Evolutionary conservation across 2,888 invertebrate genomes (phyloP), one percentile per base, ranked within the genome.

Genomic region (Andrena marginata): DNA sequence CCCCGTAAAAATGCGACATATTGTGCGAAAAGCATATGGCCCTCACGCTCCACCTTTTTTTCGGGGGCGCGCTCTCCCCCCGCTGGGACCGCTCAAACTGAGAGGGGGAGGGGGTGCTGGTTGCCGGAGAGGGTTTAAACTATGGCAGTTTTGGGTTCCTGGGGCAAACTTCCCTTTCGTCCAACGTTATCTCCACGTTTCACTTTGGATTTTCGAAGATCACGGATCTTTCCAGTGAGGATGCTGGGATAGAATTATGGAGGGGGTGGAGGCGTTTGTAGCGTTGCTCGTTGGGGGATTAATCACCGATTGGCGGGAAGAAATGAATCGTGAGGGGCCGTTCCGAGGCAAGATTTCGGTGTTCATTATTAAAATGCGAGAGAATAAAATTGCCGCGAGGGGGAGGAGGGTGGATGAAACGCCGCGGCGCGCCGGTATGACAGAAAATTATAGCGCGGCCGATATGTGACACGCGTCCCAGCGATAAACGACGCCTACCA

Each of bases 11-110:
- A 87, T 85, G 78, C 88, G 87, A 90, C 92, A 92, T 88, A 90
- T 90, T 90, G 92, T 84, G 82, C 86, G 78, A 80, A 87, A 89
- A 87, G 77, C 91, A 88, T 89, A 89, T 87, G 89, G 77, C 80
- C 79, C 65, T 56, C n/a, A 4, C 54, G 74, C 78, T 82, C 74
- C 82, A 74, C 74, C 82, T 82, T 79, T 68, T 64, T 72, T 56
- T 42, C 33, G 48, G 72, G 56, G n/a, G 16, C 49, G 33, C 31
- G 13, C 64, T 60, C 60, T 26, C 56, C 29, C 60, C 62, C 10
- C 16, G 33, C 56, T 3, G 42, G 6, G 42, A 2, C 20, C 8
- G 62, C 23, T 23, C 33, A 3, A 42, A 13, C 1, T 2, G 10
- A 1, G 20, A 35, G 48, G 62, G 65, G 26, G 56, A 35, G 33